Conservation (phyloP, 2,888 invertebrate species). For the Scelioninae gen. 1 region DNA sequence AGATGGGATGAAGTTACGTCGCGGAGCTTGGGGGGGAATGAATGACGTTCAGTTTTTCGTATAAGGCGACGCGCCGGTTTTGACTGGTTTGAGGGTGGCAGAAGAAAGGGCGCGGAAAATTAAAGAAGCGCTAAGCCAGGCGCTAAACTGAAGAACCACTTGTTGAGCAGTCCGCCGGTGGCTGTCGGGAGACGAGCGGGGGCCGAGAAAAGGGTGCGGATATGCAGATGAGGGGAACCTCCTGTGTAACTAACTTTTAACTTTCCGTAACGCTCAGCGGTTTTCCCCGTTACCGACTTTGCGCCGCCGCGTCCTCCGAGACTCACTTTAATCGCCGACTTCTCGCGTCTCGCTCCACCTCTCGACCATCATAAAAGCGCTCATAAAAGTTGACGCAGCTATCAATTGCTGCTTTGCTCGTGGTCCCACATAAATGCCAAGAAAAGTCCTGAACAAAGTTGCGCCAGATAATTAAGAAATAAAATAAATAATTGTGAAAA, state of each 20-base stretch:
- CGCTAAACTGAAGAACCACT: slow-evolving; percentile 84
- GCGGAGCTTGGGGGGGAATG: slow-evolving; percentile 27
- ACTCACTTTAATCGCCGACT: slow-evolving; percentile 55
- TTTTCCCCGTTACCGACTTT: slow-evolving; percentile 73
- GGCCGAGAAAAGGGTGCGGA: slow-evolving; percentile 75
- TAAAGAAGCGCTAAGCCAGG: slow-evolving; percentile 84
- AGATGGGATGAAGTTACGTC: slow-evolving; percentile 3
- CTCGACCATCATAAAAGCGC: slow-evolving; percentile 35
- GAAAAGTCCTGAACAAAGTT: no score
- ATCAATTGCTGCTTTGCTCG: neutral
- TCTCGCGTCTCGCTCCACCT: slow-evolving; percentile 31
- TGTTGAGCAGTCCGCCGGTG: slow-evolving; percentile 80
- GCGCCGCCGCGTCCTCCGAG: slow-evolving; percentile 54
- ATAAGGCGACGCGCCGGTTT: slow-evolving; percentile 15
- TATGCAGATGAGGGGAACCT: slow-evolving; percentile 83
- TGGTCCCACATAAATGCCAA: no score
- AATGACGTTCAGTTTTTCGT: slow-evolving; percentile 50
- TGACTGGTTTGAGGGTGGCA: slow-evolving; percentile 29
- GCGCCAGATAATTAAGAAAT: no score
- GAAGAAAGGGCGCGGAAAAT: slow-evolving; percentile 77
- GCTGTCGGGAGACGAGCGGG: slow-evolving; percentile 70
- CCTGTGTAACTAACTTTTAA: slow-evolving; percentile 83
- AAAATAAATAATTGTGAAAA: no score
- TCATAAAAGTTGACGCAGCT: slow-evolving; percentile 37
- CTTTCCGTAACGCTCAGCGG: slow-evolving; percentile 79